Percentiles rank a stretch among this genome's conserved stretches.
Conservation (phyloP, 2,888 invertebrate genomes). For the Heliconius aoede region DNA sequence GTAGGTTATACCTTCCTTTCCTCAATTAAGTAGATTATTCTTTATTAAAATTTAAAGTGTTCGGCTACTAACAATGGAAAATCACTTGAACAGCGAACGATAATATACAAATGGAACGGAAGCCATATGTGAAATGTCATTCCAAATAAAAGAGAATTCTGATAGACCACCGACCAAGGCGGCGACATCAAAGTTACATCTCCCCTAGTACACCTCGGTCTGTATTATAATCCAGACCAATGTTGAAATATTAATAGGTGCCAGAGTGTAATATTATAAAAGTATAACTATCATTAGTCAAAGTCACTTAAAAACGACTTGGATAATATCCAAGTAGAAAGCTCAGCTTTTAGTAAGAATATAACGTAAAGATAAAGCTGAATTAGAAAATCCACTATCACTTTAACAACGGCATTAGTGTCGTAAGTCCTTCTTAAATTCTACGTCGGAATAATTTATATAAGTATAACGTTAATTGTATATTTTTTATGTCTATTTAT, state of each 20-base stretch:
- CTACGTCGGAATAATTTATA: conserved; percentile 2
- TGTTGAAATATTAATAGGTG: conserved; percentile 58
- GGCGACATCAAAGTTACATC: conserved; percentile 72
- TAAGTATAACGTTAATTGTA: conserved; percentile 8
- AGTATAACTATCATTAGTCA: conserved; percentile 60
- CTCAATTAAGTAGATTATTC: not conserved
- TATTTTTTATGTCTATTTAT: conserved; percentile 1
- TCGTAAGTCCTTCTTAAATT: conserved; percentile 20
- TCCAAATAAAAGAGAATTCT: conserved; percentile 68
- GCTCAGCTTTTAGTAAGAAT: conserved; percentile 34
- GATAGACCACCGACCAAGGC: conserved; percentile 76
- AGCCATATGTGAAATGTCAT: conserved; percentile 65
- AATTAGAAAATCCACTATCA: conserved; percentile 24
- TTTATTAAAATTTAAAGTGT: conserved; percentile 25
- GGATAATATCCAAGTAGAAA: conserved; percentile 39
- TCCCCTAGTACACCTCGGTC: conserved; percentile 51
- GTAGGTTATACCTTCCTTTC: not conserved
- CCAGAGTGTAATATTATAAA: conserved; percentile 58
- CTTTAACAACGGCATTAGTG: conserved; percentile 19
- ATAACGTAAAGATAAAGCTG: conserved; percentile 34
- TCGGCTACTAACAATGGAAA: conserved; percentile 14
- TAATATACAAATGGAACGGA: conserved; percentile 64
- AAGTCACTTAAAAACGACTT: conserved; percentile 53
- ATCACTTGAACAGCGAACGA: not conserved
- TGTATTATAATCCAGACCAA: conserved; percentile 72